Evolutionary conservation across 2,113 vertebrate species (phyloP), one percentile per base, ranked within the genome.

Genomic region (Hyperopisus bebe): DNA sequence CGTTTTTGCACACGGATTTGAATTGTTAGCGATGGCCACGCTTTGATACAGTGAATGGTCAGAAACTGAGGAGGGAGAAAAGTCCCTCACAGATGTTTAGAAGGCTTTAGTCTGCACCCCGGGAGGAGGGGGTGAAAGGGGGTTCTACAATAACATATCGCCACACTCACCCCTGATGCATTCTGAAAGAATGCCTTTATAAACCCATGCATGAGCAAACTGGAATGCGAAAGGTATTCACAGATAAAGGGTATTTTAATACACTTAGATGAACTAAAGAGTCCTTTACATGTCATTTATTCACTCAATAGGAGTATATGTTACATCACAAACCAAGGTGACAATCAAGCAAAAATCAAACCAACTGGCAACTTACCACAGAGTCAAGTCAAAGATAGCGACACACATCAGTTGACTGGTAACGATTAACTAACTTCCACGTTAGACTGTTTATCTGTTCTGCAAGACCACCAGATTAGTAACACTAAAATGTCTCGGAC

Each of bases 181-280:
- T 86, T 51, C 48, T 86, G 84, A 86, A 51, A 50, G 44, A 86
- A 84, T 84, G 84, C 27, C 47, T 86, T 86, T 53, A 51, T 27
- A 24, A 51, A 53, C 84, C 46, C 24, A 84, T 47, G 82, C 44
- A n/a, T 84, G 82, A 27, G n/a, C 82, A 47, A 47, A n/a, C 82
- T 47, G 44, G 42, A 84, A 84, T 84, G 44, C 3, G 17, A 47
- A 83, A 47, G 80, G 82, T 47, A n/a, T 84, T 47, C 82, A 24
- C 19, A 84, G 82, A n/a, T n/a, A 47, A 47, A n/a, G 82, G 21
- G 82, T 10, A 46, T 84, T 47, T 21, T 84, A 47, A 47, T 46
- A 84, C 21, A 47, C 42, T 47, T 27, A 82, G 62, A 70, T 0
- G 1, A 42, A 82, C 77, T 24, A 82, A 82, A 44, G 39, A 44